Evolutionary conservation across 2,797 vertebrate species (phyloP).

Genomic region (Falco naumanni): DNA sequence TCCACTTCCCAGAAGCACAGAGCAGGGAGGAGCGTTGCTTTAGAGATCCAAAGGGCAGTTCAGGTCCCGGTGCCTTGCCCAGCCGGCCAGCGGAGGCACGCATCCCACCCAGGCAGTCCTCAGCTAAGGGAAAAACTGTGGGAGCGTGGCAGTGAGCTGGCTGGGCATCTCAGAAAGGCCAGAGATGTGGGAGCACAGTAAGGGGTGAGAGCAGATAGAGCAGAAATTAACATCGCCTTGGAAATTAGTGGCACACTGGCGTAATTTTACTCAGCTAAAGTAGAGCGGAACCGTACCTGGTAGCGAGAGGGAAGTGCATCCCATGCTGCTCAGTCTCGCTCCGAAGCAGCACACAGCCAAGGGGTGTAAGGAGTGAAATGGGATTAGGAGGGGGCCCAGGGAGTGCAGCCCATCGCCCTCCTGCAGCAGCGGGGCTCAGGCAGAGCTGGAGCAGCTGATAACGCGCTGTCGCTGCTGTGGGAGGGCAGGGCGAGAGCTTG

Average conservation of each 20-base stretch:
- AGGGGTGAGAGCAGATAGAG: background rate
- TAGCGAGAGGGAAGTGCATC: background rate
- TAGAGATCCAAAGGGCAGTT: too few species aligned
- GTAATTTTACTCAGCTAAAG: background rate
- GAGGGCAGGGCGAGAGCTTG: background rate
- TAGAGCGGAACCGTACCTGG: background rate
- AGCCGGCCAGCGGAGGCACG: background rate
- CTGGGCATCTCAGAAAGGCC: background rate
- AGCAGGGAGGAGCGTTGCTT: background rate
- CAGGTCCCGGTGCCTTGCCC: too few species aligned
- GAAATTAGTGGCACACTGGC: background rate
- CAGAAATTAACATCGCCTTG: background rate
- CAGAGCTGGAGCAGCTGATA: slow-evolving; percentile 9
- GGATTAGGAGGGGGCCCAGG: slow-evolving; percentile 34
- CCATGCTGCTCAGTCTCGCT: background rate
- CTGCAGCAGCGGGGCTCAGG: background rate
- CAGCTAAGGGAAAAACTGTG: background rate
- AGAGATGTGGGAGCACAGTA: background rate
- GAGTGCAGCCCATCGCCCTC: background rate
- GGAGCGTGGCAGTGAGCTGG: background rate
- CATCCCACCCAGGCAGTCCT: background rate
- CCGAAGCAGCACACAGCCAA: background rate
- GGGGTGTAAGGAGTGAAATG: slow-evolving; percentile 12
- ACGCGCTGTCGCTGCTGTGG: background rate
- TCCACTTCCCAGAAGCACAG: background rate